Evolutionary conservation across 2,888 invertebrate species (phyloP).

Genomic region (Alviniconcha strummeri): DNA sequence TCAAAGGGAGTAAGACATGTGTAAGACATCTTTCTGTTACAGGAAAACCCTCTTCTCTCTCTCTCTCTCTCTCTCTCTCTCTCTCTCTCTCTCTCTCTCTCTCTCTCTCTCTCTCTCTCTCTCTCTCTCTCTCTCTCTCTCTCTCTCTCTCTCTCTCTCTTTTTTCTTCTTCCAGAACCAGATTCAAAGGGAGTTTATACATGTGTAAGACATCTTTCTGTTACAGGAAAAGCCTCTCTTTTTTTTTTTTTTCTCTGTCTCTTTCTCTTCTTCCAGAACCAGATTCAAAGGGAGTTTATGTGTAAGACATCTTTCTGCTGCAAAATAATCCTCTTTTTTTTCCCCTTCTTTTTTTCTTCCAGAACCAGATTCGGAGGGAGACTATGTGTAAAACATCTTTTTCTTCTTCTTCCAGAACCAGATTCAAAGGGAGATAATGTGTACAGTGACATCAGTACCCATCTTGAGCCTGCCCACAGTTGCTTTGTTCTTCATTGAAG

Average conservation of each 20-base stretch:
- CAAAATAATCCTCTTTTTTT: too few species aligned
- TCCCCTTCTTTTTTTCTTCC: too few species aligned
- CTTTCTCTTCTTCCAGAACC: too few species aligned
- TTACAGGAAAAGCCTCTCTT: too few species aligned
- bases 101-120: not conserved
- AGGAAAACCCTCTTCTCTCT: not conserved
- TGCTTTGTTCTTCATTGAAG: constrained; percentile 69
- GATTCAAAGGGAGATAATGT: constrained; percentile 66
- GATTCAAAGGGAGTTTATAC: too few species aligned
- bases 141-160: too few species aligned
- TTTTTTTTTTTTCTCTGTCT: too few species aligned
- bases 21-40: not conserved
- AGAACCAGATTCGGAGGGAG: constrained; percentile 50
- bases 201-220: too few species aligned
- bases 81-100: not conserved
- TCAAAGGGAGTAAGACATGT: not conserved
- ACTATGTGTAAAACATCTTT: constrained; percentile 58
- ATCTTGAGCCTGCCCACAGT: constrained; percentile 71
- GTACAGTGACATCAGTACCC: constrained; percentile 68
- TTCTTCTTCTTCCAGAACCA: constrained; percentile 67
- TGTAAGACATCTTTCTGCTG: too few species aligned
- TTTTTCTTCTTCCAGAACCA: too few species aligned
- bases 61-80: not conserved
- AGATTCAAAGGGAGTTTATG: too few species aligned
- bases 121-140: not conserved